Percentiles rank a stretch among this genome's conserved stretches.
Evolutionary conservation across 2,888 invertebrate genomes (phyloP).

Genomic region (Pediacus dermestoides): DNA sequence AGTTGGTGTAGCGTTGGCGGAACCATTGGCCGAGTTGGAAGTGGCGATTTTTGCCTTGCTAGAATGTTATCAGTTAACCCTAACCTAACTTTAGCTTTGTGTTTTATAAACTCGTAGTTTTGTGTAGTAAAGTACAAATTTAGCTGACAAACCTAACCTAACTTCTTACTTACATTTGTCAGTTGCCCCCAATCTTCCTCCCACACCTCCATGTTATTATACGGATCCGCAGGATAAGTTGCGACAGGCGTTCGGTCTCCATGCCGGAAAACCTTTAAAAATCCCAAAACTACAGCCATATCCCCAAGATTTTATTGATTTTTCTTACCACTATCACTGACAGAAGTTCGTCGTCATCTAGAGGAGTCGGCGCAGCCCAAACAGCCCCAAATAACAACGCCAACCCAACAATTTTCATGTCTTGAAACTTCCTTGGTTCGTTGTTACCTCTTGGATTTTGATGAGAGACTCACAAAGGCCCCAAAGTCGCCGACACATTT

Average conservation of each 20-base stretch:
- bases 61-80: slow-evolving; percentile 16
- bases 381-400: too few relatives aligned
- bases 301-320: not conserved
- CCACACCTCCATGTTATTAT: slow-evolving; percentile 21
- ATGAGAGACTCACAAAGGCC: too few relatives aligned
- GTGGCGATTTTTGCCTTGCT: slow-evolving; percentile 70
- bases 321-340: slow-evolving; percentile 10
- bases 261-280: slow-evolving; percentile 26
- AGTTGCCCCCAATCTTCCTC: slow-evolving; percentile 24
- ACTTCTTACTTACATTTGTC: slow-evolving; percentile 23
- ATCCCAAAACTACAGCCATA: not conserved
- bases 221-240: slow-evolving; percentile 24
- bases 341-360: slow-evolving; percentile 6
- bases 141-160: too few relatives aligned
- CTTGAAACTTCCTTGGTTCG: too few relatives aligned
- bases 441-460: too few relatives aligned
- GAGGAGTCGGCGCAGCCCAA: not conserved
- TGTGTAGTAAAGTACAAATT: too few relatives aligned
- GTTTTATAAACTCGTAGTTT: too few relatives aligned
- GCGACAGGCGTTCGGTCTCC: slow-evolving; percentile 24
- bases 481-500: too few relatives aligned
- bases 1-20: slow-evolving; percentile 62
- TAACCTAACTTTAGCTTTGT: too few relatives aligned
- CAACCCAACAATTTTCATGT: too few relatives aligned
- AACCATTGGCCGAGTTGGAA: slow-evolving; percentile 70